Base-by-base conservation (phyloP, 2,113 vertebrate genomes). In the Lonchura striata region DNA sequence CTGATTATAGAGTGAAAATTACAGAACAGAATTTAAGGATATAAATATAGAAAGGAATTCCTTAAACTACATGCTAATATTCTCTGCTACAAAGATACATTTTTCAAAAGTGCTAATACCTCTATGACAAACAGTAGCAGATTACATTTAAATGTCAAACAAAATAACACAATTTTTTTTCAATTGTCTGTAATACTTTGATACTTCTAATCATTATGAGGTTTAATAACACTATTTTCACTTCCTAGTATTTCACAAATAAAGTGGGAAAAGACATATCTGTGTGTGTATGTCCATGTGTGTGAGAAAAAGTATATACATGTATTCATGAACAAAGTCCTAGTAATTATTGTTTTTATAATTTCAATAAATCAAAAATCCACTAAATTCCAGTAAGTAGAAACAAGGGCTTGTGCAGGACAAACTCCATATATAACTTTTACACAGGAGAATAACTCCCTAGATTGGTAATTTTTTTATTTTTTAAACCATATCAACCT, bases 81-180 rank as follows among this genome's bases (percentile, higher is more conserved):
- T 97, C 84, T 96, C 91, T 97, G 91, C 92, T 97, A 95, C 39
- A 90, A 96, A 97, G 91, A 97, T 96, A 97, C 42, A 96, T 95
- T 95, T 92, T 97, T 95, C 37, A 78, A 95, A 97, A 97, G 93
- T 97, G 82, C 65, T 97, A 97, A 92, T 95, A 97, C 61, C 93
- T 96, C 96, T 95, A 97, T 68, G 65, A 82, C 87, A 96, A 97
- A 97, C 69, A 96, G 90, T 96, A 97, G 89, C 82, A 97, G 89
- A 81, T 81, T 97, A 97, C 81, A 96, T 72, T 96, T 96, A 96
- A 96, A 94, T 91, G 90, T 93, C 71, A 96, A 97, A 97, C 20
- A 96, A 95, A 94, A 54, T 21, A 95, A 95, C 50, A 96, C 9
- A 25, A 5, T 47, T 88, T 81, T 88, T 94, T 72, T 89, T 89